Base-by-base conservation (phyloP, 2,888 invertebrate genomes). In the Idaea aversata region DNA sequence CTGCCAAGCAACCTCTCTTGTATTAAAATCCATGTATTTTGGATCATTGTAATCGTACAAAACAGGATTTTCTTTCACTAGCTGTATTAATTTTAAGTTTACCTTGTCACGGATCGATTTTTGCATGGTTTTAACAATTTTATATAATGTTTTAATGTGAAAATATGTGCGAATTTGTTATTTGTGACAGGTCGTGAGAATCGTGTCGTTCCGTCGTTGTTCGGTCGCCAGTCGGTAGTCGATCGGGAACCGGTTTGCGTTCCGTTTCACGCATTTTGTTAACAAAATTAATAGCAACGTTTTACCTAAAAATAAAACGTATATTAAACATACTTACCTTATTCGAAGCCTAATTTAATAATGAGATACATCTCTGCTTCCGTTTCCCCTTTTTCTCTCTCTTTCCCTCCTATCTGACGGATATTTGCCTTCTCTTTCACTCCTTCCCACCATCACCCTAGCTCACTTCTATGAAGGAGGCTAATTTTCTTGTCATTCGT, bases 1-100 rank as follows among this genome's bases (percentile, higher is more conserved):
- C 74, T 93, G 92, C 92, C 92, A 93, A 2, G 88, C 85, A 25
- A 92, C 92, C 65, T 92, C 92, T 13, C 92, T 79, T 0, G 87
- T 77, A 59, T 93, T 91, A 63, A 88, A 89, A 71, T 93, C 90
- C 88, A 91, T 88, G 65, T 93, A 92, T 65, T 88, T 87, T 0
- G 74, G 75, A 74, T 91, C 81, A 67, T 84, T 88, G 61, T 78
- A 78, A 65, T 93, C 88, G 73, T 92, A 92, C 0, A 92, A 65
- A 13, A 90, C 86, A 0, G 88, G 82, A 63, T 88, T 83, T 1
- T 86, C 83, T 60, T 81, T 82, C 4, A 92, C 92, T 3, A 87
- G 76, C 10, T 75, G 76, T 57, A 92, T 88, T 4, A 92, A 78
- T 63, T 85, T 84, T 5, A 86, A 65, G 65, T 92, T 91, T 7